phyloP scores from a whole-genome alignment of 2,113 vertebrate genomes.

The Struthio camelus region DNA sequence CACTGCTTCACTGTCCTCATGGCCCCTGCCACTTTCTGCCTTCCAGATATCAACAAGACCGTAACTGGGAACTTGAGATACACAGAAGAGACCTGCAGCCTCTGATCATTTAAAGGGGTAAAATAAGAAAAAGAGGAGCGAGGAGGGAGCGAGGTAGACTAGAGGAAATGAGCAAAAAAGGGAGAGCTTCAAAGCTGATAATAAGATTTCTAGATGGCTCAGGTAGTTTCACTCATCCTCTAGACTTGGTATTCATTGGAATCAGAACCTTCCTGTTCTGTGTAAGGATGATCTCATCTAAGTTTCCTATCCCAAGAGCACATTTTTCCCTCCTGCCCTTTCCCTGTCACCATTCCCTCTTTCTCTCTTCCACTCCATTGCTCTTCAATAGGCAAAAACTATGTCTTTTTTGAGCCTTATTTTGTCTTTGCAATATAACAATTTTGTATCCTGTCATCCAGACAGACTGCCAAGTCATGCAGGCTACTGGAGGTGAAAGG shows the following conservation, averaged over 20 bases:
- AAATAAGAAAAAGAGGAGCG: neutral
- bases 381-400: neutral
- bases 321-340: neutral
- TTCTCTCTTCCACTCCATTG: neutral
- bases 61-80: constrained; percentile 22
- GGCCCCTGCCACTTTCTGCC: neutral
- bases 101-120: neutral
- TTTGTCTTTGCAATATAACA: neutral
- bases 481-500: fast-evolving
- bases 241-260: neutral
- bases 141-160: neutral
- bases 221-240: neutral
- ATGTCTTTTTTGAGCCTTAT: too few species aligned
- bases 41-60: neutral
- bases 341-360: neutral
- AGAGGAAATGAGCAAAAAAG: neutral
- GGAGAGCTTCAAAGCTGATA: neutral
- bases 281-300: too few species aligned
- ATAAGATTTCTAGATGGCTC: neutral
- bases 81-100: neutral
- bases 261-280: neutral
- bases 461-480: neutral
- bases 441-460: neutral
- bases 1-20: neutral
- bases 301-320: neutral